Percentiles rank a stretch among this genome's conserved stretches.
Conservation (phyloP, 2,113 vertebrate genomes). For the Gavia stellata region DNA sequence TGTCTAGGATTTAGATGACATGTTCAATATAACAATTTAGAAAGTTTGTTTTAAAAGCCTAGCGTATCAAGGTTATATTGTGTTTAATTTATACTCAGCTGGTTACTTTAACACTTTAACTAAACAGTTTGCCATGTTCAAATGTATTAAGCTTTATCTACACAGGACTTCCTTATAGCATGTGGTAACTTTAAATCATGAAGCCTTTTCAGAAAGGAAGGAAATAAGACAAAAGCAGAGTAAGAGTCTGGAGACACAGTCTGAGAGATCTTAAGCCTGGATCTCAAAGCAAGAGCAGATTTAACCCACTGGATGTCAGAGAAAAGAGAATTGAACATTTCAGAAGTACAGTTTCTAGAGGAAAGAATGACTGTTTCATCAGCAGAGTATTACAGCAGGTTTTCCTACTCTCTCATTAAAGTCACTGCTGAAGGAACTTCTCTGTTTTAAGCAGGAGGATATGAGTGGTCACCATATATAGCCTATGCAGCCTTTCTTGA, state of each 20-base stretch:
- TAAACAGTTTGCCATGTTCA: background rate
- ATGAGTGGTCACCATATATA: background rate
- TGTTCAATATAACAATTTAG: background rate
- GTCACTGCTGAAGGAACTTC: background rate
- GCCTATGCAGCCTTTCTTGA: background rate
- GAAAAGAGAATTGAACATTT: background rate
- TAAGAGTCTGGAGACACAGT: background rate
- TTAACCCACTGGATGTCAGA: background rate
- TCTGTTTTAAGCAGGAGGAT: background rate
- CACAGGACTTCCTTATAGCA: background rate
- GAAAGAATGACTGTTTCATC: background rate
- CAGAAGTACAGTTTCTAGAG: background rate
- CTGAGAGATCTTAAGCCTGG: background rate
- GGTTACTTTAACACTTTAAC: background rate
- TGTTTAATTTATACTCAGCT: background rate
- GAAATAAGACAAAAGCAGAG: background rate
- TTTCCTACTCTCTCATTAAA: background rate
- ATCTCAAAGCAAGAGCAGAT: background rate
- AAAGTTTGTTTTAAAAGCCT: background rate
- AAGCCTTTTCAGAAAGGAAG: background rate
- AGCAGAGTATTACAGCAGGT: background rate
- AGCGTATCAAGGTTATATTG: background rate
- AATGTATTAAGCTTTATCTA: background rate
- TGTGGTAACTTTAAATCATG: background rate
- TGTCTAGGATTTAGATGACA: background rate